These are phyloP conservation scores for Pelochelys cantorii DNA, from an alignment of 2,797 vertebrate species.

Conservation along the genomic window DNA sequence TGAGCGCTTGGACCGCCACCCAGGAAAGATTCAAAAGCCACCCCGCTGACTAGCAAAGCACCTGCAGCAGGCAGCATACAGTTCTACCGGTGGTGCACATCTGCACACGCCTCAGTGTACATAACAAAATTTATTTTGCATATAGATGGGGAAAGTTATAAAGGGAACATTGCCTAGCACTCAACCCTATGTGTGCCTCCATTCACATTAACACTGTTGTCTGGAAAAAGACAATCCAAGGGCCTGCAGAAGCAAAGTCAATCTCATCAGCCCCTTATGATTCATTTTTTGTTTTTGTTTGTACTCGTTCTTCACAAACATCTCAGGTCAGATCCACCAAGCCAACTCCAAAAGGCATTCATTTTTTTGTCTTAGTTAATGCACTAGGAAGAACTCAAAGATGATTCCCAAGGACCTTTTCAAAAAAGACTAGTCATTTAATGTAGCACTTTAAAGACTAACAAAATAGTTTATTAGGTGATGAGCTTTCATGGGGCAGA, in stretches of 20 bases:
- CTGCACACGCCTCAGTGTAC: no score
- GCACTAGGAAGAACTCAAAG: neutral
- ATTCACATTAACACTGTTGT: neutral
- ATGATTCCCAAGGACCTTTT: neutral
- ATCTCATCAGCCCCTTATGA: neutral
- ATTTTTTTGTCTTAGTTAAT: neutral
- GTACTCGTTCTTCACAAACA: neutral
- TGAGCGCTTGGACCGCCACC: no score
- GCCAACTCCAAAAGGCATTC: neutral
- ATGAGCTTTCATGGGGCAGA: no score
- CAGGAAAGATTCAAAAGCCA: no score
- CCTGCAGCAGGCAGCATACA: no score
- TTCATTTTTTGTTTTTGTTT: neutral
- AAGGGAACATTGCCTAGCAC: neutral
- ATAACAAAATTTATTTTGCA: no score
- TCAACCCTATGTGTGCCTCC: neutral
- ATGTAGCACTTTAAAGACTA: neutral
- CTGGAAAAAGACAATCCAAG: neutral
- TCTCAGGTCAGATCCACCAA: neutral
- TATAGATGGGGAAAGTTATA: no score
- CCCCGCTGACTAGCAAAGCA: no score
- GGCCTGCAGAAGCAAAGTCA: neutral
- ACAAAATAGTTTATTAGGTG: no score
- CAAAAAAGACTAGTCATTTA: neutral
- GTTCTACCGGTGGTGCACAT: no score